Evolutionary conservation across 64 coral and sea anemone species (phyloP).

Genomic region (Porites australiensis): DNA sequence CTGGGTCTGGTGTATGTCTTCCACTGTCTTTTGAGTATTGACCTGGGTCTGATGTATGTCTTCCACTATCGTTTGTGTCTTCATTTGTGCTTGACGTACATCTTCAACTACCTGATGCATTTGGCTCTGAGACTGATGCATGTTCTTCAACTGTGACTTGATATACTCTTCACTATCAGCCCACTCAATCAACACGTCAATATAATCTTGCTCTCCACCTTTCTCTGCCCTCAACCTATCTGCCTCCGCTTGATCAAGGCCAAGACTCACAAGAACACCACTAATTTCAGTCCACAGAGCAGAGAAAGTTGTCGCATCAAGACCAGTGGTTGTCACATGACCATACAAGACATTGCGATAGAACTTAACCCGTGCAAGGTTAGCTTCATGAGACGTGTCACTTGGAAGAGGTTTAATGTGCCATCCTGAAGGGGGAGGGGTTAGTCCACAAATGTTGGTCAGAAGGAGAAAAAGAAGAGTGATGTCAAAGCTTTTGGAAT

Average conservation of each 20-base stretch:
- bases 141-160: not conserved
- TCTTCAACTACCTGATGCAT: not conserved
- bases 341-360: conserved; percentile 71
- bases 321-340: not conserved
- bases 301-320: not conserved
- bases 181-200: not conserved
- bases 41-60: too few species aligned
- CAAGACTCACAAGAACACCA: conserved; percentile 27
- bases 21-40: too few species aligned
- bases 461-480: conserved; percentile 15
- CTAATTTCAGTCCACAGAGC: conserved; percentile 15
- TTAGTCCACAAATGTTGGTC: not conserved
- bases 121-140: not conserved
- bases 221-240: conserved; percentile 23
- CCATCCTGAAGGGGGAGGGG: conserved; percentile 60
- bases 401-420: conserved; percentile 39
- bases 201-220: not conserved
- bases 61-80: too few species aligned
- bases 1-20: too few species aligned
- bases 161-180: too few species aligned
- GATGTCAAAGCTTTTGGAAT: not conserved
- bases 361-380: too few species aligned
- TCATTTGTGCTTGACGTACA: too few species aligned
- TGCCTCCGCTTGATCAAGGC: conserved; percentile 42
- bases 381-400: conserved; percentile 12